Base-by-base conservation (phyloP, 2,888 invertebrate species). In the Phyllotreta cruciferae region DNA sequence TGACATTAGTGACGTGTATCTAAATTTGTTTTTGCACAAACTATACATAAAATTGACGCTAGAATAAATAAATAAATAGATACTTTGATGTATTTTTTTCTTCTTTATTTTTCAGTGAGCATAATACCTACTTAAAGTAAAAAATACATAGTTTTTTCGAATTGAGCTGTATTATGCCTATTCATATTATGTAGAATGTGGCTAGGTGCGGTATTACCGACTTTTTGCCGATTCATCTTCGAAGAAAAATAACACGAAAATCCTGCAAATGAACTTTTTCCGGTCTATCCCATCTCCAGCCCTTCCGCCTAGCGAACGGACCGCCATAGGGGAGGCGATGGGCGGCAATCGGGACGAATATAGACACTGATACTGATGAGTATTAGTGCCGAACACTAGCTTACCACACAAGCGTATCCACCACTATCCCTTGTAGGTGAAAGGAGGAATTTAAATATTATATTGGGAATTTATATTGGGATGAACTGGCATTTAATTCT, bases 341-440 rank as follows among this genome's bases (percentile, higher is more conserved):
- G 57, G 45, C 57, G 57, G 34, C 44, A 47, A n/a, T 49, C 6
- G 35, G 52, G 57, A n/a, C 4, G 52, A 13, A 36, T 13, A 36
- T 52, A 52, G 5, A 57, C 42, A 60, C 54, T 55, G 65, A 47
- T 53, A 65, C 55, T 49, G 60, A 60, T 63, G 60, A 56, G 63
- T 53, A 60, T 62, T 58, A 62, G 66, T 54, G 66, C 54, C 56
- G 60, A 62, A 50, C 50, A 56, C 47, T n/a, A 13, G 24, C 47
- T 47, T 11, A 52, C 24, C 24, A 35, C 50, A 50, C 50, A 14
- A 36, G 36, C 50, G 50, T 50, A 50, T 36, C 50, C 50, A 6
- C 24, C 24, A 24, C 24, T 24, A 24, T 3, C 24, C 24, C 24
- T 24, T 24, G 24, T 24, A 24, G 4, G 24, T 24, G 24, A 24